Evolutionary conservation across 2,113 vertebrate genomes (phyloP), one percentile per base, ranked within the genome.

Genomic region (Lampris megalopsis): DNA sequence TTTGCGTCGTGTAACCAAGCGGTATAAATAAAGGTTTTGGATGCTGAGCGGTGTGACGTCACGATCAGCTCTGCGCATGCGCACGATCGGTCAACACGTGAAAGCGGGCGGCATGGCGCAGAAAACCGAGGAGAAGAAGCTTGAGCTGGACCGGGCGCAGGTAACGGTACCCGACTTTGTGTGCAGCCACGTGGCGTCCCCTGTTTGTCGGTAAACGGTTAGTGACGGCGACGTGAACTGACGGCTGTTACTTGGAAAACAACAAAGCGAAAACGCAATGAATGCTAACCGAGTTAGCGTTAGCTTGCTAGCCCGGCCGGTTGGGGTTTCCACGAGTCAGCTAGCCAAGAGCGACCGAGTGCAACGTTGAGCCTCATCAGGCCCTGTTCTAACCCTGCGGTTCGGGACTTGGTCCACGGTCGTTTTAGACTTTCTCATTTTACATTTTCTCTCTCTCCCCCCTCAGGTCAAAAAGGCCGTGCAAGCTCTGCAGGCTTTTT

Each of bases 381-480:
- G 24, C 24, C 24, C 24, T 24, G 24, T 24, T 24, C 24, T 24
- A 24, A 24, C 24, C 24, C 24, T 24, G 24, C 24, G 24, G 24
- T 24, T 24, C 24, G 24, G 24, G 24, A 24, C 24, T 24, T 24
- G 24, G 24, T 24, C 24, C 24, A 24, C 24, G 24, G 24, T 24
- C 24, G 24, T 24, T 24, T 24, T 24, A 0, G 24, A 24, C 0
- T 24, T 24, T 24, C 24, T 24, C 24, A 24, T 24, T 24, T 24
- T 24, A 24, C 24, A 24, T 24, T 24, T 24, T 24, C 24, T 24
- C 24, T 62, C 6, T 68, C 1, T 9, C 87, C 85, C 4, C 79
- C 87, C 85, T 4, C 79, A 99, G 97, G 93, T 97, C 75, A 95
- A 91, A 86, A 97, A 95, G 68, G 97, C 98, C 1, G 92, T 92